Evolutionary conservation across 1,140 invertebrate species (phyloP), one percentile per base, ranked within the genome.

Genomic region (Anoplolepis gracilipes): DNA sequence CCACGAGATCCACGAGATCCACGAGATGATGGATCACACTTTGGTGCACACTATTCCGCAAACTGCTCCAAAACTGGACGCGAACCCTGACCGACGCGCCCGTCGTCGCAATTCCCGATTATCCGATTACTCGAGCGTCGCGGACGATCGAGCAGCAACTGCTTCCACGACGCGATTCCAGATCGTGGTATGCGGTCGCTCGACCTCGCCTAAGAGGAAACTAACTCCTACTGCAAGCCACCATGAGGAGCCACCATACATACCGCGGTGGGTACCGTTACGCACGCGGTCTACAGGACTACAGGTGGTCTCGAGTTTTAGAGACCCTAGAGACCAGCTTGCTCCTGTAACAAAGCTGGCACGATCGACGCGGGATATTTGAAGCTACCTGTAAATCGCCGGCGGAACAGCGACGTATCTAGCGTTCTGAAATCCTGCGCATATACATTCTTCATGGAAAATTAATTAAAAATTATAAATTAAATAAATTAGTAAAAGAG

Each of bases 191-290:
- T 95, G 94, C 93, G 93, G 91, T 19, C 84, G 78, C 62, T 94
- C 94, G 94, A 94, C 94, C 94, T 95, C 94, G 93, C 93, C 94
- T 95, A 93, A 91, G 90, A 92, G 91, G 75, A 73, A 57, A 64
- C 59, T 93, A 93, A 91, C 92, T 93, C 53, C 28, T 42, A 19
- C 53, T 39, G 67, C n/a, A n/a, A n/a, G n/a, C 75, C 84, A 77
- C 88, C 91, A 87, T 73, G 89, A 85, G 93, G 93, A 93, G 94
- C 94, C 94, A 95, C 94, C 81, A 87, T 94, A 89, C 94, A n/a
- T n/a, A 87, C 67, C 55, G 57, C 53, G 19, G 25, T 62, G 57
- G 91, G 89, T 94, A 94, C 93, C 93, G 93, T 94, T 94, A 94
- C 89, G 85, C 82, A 57, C 77, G 49, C 79, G 55, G 84, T 59